These are phyloP conservation scores for Nautilus pompilius DNA, from an alignment of 1,140 invertebrate genomes.

Conservation along the genomic window DNA sequence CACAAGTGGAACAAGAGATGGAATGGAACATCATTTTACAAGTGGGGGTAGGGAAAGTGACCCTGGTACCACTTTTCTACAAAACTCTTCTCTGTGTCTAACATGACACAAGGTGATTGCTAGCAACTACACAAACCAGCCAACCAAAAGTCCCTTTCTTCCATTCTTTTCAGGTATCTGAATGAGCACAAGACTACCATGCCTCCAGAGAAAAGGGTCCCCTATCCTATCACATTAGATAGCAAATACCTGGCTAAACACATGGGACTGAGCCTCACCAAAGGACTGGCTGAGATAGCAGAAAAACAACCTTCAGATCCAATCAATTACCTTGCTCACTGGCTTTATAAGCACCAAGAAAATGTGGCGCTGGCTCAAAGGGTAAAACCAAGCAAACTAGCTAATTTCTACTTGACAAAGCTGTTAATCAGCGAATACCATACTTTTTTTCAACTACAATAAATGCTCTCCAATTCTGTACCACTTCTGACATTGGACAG, in stretches of 20 bases:
- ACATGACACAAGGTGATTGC: background rate
- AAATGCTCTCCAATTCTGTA: too few relatives aligned
- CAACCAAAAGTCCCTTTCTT: background rate
- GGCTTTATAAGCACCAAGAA: slow-evolving; percentile 40
- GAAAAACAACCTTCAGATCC: slow-evolving; percentile 41
- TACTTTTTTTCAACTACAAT: too few relatives aligned
- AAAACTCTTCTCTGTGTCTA: background rate
- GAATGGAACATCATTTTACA: too few relatives aligned
- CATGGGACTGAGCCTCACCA: slow-evolving; percentile 37
- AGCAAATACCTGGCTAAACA: slow-evolving; percentile 40
- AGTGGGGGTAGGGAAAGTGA: too few relatives aligned
- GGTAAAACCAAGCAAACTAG: too few relatives aligned
- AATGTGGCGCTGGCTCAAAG: too few relatives aligned
- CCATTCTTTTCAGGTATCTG: background rate
- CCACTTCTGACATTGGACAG: too few relatives aligned
- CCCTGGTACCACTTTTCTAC: too few relatives aligned
- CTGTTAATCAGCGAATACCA: too few relatives aligned
- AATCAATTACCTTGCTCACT: slow-evolving; percentile 44
- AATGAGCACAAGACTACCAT: slow-evolving; percentile 7
- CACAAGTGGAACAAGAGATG: too few relatives aligned
- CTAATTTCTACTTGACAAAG: too few relatives aligned
- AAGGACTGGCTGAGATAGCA: slow-evolving; percentile 41
- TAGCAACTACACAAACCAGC: background rate
- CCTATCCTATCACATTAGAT: slow-evolving; percentile 33
- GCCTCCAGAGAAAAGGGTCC: slow-evolving; percentile 12